Evolutionary conservation across 2,888 invertebrate species (phyloP).

Genomic region (Nomada ferruginata): DNA sequence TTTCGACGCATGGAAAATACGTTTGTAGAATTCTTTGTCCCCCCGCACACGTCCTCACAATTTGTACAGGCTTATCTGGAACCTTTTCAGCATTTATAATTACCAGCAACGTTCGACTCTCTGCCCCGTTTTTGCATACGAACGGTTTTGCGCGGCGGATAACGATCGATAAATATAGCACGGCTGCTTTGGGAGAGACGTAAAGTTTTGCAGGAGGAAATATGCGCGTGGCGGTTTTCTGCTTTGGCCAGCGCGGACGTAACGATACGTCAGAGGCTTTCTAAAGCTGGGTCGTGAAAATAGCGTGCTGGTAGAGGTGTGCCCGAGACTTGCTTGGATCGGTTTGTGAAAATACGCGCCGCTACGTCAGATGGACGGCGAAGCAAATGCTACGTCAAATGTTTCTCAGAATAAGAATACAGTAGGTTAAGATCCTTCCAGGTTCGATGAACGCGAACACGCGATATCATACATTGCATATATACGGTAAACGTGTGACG

Average conservation of each 20-base stretch:
- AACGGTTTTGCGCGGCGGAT: too few relatives aligned
- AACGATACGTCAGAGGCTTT: neutral
- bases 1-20: too few relatives aligned
- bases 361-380: slow-evolving; percentile 13
- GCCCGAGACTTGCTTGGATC: slow-evolving; percentile 2
- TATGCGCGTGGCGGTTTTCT: neutral
- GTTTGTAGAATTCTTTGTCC: too few relatives aligned
- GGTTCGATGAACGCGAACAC: slow-evolving; percentile 14
- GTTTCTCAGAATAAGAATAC: slow-evolving; percentile 19
- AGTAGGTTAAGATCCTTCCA: slow-evolving; percentile 12
- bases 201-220: neutral
- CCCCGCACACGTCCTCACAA: too few relatives aligned
- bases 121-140: too few relatives aligned
- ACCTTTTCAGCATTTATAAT: too few relatives aligned
- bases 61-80: too few relatives aligned
- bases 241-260: neutral
- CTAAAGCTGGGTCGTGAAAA: slow-evolving; percentile 1
- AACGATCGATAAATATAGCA: too few relatives aligned
- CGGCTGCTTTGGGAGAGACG: too few relatives aligned
- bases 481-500: too few relatives aligned
- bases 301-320: slow-evolving; percentile 6
- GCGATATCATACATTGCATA: neutral
- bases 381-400: slow-evolving; percentile 25
- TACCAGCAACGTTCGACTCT: too few relatives aligned
- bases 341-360: slow-evolving; percentile 1